phyloP scores from a whole-genome alignment of 2,113 vertebrate species.

The Cygnus buccinator region DNA sequence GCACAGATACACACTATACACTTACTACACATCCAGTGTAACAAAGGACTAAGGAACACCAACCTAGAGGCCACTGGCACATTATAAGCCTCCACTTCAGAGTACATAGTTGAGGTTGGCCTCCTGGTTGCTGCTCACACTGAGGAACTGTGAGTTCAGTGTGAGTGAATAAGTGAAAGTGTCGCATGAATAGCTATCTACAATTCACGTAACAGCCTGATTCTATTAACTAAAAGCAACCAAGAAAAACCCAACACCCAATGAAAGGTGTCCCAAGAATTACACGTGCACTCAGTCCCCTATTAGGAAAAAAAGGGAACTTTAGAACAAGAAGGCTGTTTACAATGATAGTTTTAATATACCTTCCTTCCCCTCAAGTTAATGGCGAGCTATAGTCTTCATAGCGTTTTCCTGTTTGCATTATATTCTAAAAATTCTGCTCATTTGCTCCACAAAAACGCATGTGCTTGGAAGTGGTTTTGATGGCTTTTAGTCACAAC shows the following conservation, averaged over 20 bases:
- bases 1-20: not conserved
- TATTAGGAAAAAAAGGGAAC: not conserved
- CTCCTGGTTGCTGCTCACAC: not conserved
- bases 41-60: not conserved
- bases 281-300: not conserved
- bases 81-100: not conserved
- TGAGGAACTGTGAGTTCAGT: not conserved
- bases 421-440: slow-evolving; percentile 32
- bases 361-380: not conserved
- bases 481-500: slow-evolving; percentile 57
- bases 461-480: slow-evolving; percentile 63
- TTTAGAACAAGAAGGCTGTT: slow-evolving; percentile 10
- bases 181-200: not conserved
- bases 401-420: slow-evolving; percentile 50
- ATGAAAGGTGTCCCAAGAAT: slow-evolving; percentile 38
- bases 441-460: slow-evolving; percentile 22
- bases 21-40: not conserved
- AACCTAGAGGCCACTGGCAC: not conserved
- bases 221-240: not conserved
- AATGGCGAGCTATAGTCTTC: slow-evolving; percentile 30
- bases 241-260: not conserved
- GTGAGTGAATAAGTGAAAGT: not conserved
- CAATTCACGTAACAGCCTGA: not conserved
- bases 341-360: slow-evolving; percentile 3
- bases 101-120: not conserved